Percentiles rank a stretch among this genome's conserved stretches.
These are phyloP conservation scores for Cephonodes hylas DNA, from an alignment of 2,888 invertebrate species.

Conservation along the genomic window DNA sequence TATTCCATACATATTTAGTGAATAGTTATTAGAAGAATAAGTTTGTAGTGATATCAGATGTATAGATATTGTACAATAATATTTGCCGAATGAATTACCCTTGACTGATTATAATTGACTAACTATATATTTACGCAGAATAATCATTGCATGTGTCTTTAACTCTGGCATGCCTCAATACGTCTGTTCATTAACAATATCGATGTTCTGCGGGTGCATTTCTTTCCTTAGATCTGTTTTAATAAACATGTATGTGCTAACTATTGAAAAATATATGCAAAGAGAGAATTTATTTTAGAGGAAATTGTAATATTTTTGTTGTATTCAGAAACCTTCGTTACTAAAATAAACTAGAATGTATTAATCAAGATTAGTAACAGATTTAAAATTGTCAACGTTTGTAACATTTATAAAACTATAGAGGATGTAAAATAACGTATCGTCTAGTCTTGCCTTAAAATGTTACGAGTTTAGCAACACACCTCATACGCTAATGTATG, in stretches of 20 bases:
- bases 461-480: conserved; percentile 1
- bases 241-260: not conserved
- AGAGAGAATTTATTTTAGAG: not conserved
- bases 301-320: not conserved
- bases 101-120: conserved; percentile 6
- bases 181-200: not conserved
- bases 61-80: conserved; percentile 2
- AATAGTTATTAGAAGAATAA: not conserved
- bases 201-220: not conserved
- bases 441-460: conserved; percentile 18
- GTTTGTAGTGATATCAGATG: not conserved
- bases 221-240: not conserved
- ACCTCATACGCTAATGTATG: not conserved
- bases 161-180: conserved; percentile 3
- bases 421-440: conserved; percentile 6
- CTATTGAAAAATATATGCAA: not conserved
- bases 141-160: conserved; percentile 7
- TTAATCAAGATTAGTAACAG: not conserved
- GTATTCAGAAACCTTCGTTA: not conserved
- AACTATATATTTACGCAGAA: not conserved
- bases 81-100: conserved; percentile 2
- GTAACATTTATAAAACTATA: conserved; percentile 1
- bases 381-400: not conserved
- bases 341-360: not conserved
- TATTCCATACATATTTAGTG: not conserved